phyloP scores from a whole-genome alignment of 2,797 vertebrate genomes.

The Gallirallus australis region DNA sequence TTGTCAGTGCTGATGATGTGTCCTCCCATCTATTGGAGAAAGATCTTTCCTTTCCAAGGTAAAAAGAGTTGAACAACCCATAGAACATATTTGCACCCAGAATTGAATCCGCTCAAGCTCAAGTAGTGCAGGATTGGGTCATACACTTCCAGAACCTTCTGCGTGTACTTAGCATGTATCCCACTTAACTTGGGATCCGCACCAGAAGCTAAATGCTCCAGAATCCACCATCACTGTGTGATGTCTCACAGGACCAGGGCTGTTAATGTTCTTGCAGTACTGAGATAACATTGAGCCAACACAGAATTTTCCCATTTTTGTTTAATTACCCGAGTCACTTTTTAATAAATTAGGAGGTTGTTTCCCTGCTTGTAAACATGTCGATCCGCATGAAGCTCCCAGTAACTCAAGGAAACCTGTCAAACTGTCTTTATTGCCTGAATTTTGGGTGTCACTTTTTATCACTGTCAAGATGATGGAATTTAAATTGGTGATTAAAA shows the following conservation, averaged over 20 bases:
- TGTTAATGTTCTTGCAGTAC: not conserved
- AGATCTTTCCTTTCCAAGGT: not conserved
- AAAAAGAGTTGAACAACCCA: not conserved
- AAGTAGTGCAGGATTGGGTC: not conserved
- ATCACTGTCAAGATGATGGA: not conserved
- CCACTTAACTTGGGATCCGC: not conserved
- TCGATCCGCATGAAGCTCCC: not conserved
- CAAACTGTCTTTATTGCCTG: not conserved
- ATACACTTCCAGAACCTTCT: not conserved
- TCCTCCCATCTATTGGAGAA: not conserved
- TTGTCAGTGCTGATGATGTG: not conserved
- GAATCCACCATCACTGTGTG: not conserved
- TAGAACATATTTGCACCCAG: not conserved
- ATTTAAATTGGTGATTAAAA: slow-evolving; percentile 42
- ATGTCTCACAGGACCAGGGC: not conserved
- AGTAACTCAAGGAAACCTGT: not conserved
- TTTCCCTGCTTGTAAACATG: slow-evolving; percentile 27
- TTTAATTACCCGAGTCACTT: slow-evolving; percentile 42
- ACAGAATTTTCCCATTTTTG: slow-evolving; percentile 41
- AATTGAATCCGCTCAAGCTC: not conserved
- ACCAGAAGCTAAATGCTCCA: slow-evolving; percentile 13
- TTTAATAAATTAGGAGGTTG: slow-evolving; percentile 26
- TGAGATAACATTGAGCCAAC: not conserved
- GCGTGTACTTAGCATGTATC: not conserved
- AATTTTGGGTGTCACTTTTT: slow-evolving; percentile 9